A percentile compares a stretch with the other conserved stretches of the same genome.
Conservation (phyloP, 2,888 invertebrate species). For the Papilio elwesi region DNA sequence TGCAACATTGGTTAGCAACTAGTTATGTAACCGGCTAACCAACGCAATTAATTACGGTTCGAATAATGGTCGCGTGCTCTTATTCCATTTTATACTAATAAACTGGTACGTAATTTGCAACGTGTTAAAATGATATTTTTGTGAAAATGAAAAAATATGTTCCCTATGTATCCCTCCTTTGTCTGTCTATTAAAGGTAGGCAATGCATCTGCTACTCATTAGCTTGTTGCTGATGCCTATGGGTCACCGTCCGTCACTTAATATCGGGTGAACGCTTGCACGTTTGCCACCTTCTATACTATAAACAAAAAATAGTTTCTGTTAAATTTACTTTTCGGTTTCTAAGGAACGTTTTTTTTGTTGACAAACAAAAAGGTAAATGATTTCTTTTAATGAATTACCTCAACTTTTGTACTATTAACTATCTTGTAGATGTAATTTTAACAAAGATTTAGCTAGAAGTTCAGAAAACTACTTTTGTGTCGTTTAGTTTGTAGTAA, state of each 20-base stretch:
- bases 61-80: slow-evolving; percentile 8
- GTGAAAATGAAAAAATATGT: not conserved
- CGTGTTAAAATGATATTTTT: not conserved
- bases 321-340: not conserved
- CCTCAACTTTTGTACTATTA: slow-evolving; percentile 1
- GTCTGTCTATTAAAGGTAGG: too few species aligned
- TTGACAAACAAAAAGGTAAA: not conserved
- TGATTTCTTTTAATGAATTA: not conserved
- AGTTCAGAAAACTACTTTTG: slow-evolving; percentile 9
- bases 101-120: not conserved
- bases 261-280: too few species aligned
- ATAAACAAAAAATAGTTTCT: not conserved
- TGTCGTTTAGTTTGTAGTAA: slow-evolving; percentile 21
- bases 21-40: slow-evolving; percentile 50
- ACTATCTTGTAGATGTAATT: slow-evolving; percentile 14
- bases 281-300: too few species aligned
- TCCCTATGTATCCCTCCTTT: too few species aligned
- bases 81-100: not conserved
- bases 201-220: too few species aligned
- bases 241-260: too few species aligned
- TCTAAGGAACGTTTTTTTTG: too few species aligned
- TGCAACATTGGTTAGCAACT: slow-evolving; percentile 53
- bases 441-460: slow-evolving; percentile 15
- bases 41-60: not conserved
- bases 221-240: too few species aligned